Evolutionary conservation across 64 coral and sea anemone species (phyloP), one percentile per base, ranked within the genome.

Genomic region (Platygyra sinensis): DNA sequence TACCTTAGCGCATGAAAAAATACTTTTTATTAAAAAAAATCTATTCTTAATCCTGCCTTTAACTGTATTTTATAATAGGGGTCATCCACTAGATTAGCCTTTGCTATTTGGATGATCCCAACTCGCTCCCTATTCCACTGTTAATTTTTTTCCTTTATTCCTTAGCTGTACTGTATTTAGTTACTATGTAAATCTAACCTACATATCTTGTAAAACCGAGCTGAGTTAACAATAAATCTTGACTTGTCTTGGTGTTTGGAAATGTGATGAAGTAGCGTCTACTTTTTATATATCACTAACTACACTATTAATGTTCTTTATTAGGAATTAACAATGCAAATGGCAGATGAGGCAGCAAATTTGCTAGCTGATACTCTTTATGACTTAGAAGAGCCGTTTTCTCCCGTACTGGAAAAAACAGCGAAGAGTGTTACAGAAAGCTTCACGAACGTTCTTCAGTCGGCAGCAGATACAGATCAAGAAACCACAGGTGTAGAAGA

Each of bases 331-430:
- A 38, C 62, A 14, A 67, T 85, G 33, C 65, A 85, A 67, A 28
- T 85, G 62, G 52, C 62, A 3, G 62, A 85, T 1, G 29, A 20
- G 0, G 14, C 62, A 50, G 36, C 32, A 69, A 69, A 27, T 15
- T 13, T 67, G 24, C 32, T 85, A 30, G 5, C 10, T 2, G n/a
- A 24, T 69, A 8, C 81, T 22, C 24, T 85, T 50, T 71, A 52
- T 13, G 81, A 85, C 15, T 30, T 30, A 69, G 81, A 85, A 62
- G 62, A 85, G 62, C 81, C 81, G 22, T 85, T 85, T 25, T 67
- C 36, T n/a, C 33, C 81, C 9, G 33, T 16, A 49, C 3, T 85
- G 15, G 81, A 67, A 5, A 19, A 85, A 28, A 42, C 62, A 51
- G 81, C 81, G 1, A 36, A 30, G 22, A 42, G 81, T 52, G 81